These are phyloP conservation scores for Psettodes erumei DNA, from an alignment of 2,113 vertebrate species.

Conservation along the genomic window DNA sequence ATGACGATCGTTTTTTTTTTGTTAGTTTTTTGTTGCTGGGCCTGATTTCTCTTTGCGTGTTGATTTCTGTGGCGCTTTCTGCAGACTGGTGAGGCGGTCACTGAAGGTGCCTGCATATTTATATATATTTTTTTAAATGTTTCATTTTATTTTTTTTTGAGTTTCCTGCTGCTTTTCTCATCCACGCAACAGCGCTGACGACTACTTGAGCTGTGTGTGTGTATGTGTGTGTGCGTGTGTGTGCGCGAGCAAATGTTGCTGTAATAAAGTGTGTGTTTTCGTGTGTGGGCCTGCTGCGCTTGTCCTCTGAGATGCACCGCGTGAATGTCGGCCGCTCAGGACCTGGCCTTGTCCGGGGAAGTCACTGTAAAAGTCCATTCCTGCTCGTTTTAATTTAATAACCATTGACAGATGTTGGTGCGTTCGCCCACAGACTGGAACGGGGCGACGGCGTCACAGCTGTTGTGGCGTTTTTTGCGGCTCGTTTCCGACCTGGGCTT, in stretches of 20 bases:
- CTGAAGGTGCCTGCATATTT: constrained; percentile 52
- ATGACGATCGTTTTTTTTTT: constrained; percentile 16
- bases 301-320: constrained; percentile 40
- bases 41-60: constrained; percentile 54
- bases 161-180: constrained; percentile 55
- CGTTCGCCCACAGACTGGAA: constrained; percentile 58
- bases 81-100: constrained; percentile 37
- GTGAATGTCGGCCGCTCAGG: constrained; percentile 47
- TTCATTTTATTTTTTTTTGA: background rate
- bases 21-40: constrained; percentile 43
- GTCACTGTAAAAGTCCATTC: constrained; percentile 51
- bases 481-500: constrained; percentile 41
- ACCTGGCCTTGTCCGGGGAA: background rate
- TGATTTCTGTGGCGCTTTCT: constrained; percentile 64
- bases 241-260: constrained; percentile 29
- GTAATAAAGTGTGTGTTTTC: constrained; percentile 49
- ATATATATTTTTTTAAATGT: constrained; percentile 3
- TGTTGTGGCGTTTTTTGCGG: constrained; percentile 24
- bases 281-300: constrained; percentile 48
- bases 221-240: constrained; percentile 14
- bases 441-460: constrained; percentile 14
- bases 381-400: constrained; percentile 60
- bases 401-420: constrained; percentile 39
- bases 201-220: constrained; percentile 42
- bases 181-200: constrained; percentile 50